Evolutionary conservation across 2,797 vertebrate species (phyloP), one percentile per base, ranked within the genome.

Genomic region (Sus cebifrons): DNA sequence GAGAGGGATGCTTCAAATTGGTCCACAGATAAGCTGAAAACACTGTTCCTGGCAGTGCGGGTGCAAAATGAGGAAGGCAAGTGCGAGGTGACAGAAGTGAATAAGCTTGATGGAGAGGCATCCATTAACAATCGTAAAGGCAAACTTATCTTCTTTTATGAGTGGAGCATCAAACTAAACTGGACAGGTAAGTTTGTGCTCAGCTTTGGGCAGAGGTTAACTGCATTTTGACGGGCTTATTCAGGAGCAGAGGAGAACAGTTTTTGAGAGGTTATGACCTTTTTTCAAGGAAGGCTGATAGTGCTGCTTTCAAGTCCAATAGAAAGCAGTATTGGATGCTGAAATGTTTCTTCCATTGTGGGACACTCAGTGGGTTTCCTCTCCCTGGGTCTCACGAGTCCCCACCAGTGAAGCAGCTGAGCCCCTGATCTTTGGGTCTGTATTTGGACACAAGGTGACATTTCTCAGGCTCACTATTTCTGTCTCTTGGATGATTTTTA

Each of bases 41-140:
- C 98, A 0, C 98, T 99, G 56, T 98, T 99, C 2, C 96, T 99
- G 32, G 99, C 99, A 0, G 87, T 99, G 96, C 98, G 81, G 4
- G 99, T 99, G 97, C 99, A 99, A 96, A 98, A 98, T 0, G 99
- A 99, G 4, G 99, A 99, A 14, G 99, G 99, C 16, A 97, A 86
- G 1, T 99, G 99, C 20, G 99, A 99, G 96, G 99, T 99, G 98
- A 99, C 99, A 0, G 99, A 99, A 93, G 99, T 99, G 96, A 99
- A 98, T 97, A 99, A 99, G 84, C 97, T 99, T 93, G 99, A 99
- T 11, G 99, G 99, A 84, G 99, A 99, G 96, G 99, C 99, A 2
- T 99, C 99, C 1, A 99, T 99, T 97, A 99, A 99, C 98, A 99
- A 99, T 96, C 99, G 99, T 96, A 99, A 99, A 98, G 99, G 99